Percentiles rank a stretch among this genome's conserved stretches.
These are phyloP conservation scores for Malacoraja senta DNA, from an alignment of 2,797 vertebrate genomes.

Conservation along the genomic window DNA sequence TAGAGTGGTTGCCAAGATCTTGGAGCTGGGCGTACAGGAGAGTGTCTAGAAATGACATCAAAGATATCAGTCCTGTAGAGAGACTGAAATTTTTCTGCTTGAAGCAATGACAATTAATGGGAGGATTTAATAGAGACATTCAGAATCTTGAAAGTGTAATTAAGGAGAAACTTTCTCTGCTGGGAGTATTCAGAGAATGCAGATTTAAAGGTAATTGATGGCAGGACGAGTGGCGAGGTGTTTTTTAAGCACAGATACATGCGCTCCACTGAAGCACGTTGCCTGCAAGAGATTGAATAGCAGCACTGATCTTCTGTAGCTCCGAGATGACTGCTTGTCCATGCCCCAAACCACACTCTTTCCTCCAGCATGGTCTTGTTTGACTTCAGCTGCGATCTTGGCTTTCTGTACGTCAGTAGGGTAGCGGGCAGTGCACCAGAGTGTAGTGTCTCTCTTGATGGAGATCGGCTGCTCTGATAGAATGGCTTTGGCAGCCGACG, in stretches of 20 bases:
- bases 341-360: too few species aligned
- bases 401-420: too few species aligned
- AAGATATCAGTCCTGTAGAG: not conserved
- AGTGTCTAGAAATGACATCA: not conserved
- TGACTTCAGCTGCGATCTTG: too few species aligned
- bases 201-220: not conserved
- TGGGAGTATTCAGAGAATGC: not conserved
- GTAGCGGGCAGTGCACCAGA: too few species aligned
- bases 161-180: not conserved
- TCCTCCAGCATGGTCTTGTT: too few species aligned
- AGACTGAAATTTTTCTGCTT: not conserved
- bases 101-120: not conserved
- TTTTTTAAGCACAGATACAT: not conserved
- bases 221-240: not conserved
- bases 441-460: too few species aligned
- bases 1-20: not conserved
- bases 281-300: not conserved
- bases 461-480: too few species aligned
- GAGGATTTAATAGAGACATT: not conserved
- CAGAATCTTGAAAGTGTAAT: not conserved
- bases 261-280: not conserved
- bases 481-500: too few species aligned
- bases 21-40: not conserved
- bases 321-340: too few species aligned
- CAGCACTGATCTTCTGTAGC: too few species aligned